Base-by-base conservation (phyloP, 1,140 invertebrate genomes). In the Drosophila takahashii region DNA sequence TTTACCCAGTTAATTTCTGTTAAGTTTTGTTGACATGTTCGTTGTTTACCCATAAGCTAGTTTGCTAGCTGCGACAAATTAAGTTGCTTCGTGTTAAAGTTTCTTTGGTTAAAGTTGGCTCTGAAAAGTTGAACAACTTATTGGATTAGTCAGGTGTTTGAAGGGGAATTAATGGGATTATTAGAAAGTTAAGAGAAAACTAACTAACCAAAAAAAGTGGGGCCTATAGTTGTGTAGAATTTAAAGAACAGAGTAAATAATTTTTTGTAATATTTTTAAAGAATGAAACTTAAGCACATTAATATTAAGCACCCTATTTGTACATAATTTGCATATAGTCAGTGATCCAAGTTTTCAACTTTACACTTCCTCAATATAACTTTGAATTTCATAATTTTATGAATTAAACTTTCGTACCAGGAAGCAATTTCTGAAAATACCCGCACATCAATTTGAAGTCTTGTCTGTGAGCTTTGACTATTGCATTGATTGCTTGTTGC, bases 1-100 rank as follows among this genome's bases (percentile, higher is more conserved):
- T 86, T 86, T 86, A 76, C 71, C 59, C 54, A 86, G 74, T 86
- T 85, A 86, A 86, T 85, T 85, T 78, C 16, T 62, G 36, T 72
- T 64, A 34, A 73, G 66, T 73, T 70, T 48, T 52, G 39, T 53
- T 79, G 79, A 81, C 79, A 81, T 83, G 62, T 83, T 61, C 62
- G 52, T 22, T 70, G 79, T 71, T 77, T 50, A 42, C 53, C 69
- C 58, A 42, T 65, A 69, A 57, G 64, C 51, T 70, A 81, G 79
- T 70, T 70, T 15, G 27, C 53, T 27, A 15, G 47, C 62, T 53
- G 44, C 44, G 27, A 61, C 56, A 67, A 53, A 70, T 67, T 67
- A 70, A 70, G 62, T 70, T 47, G 50, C 15, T 45, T 69, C 18
- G 34, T 56, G 64, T 34, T 70, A 32, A 70, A 69, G 64, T 57